These are phyloP conservation scores for Drosophila pseudotalamancana DNA, from an alignment of 2,888 invertebrate species.

Conservation along the genomic window DNA sequence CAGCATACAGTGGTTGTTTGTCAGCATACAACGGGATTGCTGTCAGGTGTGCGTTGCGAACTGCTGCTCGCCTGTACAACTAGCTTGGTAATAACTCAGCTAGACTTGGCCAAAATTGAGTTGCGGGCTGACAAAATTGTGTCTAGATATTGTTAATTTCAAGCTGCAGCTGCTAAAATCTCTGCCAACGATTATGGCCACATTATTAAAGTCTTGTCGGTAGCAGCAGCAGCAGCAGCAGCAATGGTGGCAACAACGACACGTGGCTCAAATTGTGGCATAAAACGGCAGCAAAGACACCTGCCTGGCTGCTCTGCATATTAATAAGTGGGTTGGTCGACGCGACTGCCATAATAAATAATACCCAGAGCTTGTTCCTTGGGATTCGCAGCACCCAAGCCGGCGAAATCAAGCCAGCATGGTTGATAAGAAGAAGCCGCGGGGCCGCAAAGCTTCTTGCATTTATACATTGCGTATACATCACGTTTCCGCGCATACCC, in stretches of 20 bases:
- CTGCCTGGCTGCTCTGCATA: slow-evolving; percentile 69
- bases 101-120: slow-evolving; percentile 8
- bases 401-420: slow-evolving; percentile 7
- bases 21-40: slow-evolving; percentile 15
- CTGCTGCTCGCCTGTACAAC: slow-evolving; percentile 18
- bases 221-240: slow-evolving; percentile 8
- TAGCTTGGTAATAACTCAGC: slow-evolving; percentile 47
- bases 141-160: slow-evolving; percentile 48
- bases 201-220: slow-evolving; percentile 55
- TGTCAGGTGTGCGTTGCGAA: slow-evolving; percentile 4
- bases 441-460: background rate
- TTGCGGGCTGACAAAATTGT: slow-evolving; percentile 22
- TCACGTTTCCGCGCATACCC: slow-evolving; percentile 17
- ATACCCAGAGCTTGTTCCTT: slow-evolving; percentile 30
- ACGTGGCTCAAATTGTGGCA: slow-evolving; percentile 75
- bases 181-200: slow-evolving; percentile 46
- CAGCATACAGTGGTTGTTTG: slow-evolving; percentile 27
- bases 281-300: slow-evolving; percentile 74
- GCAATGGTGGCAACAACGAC: slow-evolving; percentile 11
- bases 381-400: slow-evolving; percentile 7
- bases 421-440: slow-evolving; percentile 13
- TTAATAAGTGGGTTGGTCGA: slow-evolving; percentile 59
- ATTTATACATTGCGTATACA: slow-evolving; percentile 48
- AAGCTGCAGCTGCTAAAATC: slow-evolving; percentile 38
- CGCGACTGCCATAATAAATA: slow-evolving; percentile 66